These are phyloP conservation scores for Neuroscelio doddi DNA, from an alignment of 2,888 invertebrate species.

Conservation along the genomic window DNA sequence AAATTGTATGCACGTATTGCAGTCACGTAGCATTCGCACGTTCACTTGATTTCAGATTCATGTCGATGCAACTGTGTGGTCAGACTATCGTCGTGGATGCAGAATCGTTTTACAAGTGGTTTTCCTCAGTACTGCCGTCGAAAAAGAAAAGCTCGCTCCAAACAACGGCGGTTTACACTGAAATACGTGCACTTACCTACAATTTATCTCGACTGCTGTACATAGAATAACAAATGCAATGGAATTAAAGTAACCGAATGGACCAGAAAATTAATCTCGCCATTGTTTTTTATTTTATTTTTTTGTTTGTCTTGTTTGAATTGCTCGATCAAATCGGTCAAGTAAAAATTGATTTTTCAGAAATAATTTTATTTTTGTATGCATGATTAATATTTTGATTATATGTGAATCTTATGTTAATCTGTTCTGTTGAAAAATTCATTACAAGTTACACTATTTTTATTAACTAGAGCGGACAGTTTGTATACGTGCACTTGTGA, in stretches of 20 bases:
- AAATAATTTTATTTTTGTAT: not conserved
- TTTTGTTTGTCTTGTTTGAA: too few relatives aligned
- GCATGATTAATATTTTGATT: not conserved
- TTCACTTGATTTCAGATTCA: constrained; percentile 66
- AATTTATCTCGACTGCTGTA: not conserved
- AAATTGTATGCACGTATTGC: constrained; percentile 58
- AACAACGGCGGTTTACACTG: constrained; percentile 13
- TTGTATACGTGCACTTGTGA: too few relatives aligned
- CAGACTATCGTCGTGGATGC: constrained; percentile 49
- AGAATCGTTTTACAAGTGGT: constrained; percentile 47
- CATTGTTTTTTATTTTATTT: too few relatives aligned
- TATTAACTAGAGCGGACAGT: too few relatives aligned
- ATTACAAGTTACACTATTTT: too few relatives aligned
- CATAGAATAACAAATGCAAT: constrained; percentile 27
- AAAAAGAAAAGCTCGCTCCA: constrained; percentile 15
- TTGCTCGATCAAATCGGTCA: constrained; percentile 13
- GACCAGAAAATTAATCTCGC: constrained; percentile 6
- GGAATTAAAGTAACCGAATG: constrained; percentile 15
- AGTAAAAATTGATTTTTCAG: not conserved
- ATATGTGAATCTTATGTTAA: too few relatives aligned
- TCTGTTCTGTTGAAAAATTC: too few relatives aligned
- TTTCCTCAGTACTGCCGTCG: constrained; percentile 21
- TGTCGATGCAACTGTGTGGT: constrained; percentile 50
- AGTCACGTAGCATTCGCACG: constrained; percentile 62
- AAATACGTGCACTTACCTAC: constrained; percentile 23